phyloP scores from a whole-genome alignment of 2,113 vertebrate genomes.

The Psophia crepitans region DNA sequence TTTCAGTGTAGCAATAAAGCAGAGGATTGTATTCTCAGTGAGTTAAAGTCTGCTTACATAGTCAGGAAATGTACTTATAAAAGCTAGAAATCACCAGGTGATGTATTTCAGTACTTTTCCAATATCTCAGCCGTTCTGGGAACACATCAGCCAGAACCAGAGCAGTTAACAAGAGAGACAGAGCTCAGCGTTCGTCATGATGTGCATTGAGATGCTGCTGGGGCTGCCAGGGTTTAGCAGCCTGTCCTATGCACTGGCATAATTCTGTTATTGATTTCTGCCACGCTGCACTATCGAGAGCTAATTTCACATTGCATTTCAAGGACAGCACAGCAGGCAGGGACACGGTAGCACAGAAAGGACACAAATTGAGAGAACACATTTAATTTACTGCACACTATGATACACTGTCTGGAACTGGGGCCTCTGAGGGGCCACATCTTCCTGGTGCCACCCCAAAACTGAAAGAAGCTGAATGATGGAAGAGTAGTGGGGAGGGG shows the following conservation, averaged over 20 bases:
- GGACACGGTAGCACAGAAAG: not conserved
- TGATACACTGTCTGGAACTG: not conserved
- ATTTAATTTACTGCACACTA: not conserved
- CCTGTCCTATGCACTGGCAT: not conserved
- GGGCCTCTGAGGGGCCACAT: not conserved
- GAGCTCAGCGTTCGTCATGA: not conserved
- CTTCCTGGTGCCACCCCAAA: not conserved
- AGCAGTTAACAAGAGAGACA: not conserved
- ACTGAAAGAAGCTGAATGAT: not conserved
- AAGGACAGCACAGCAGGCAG: conserved; percentile 6
- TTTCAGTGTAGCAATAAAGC: not conserved
- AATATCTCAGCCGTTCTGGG: not conserved
- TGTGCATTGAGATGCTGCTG: not conserved
- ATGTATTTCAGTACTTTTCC: conserved; percentile 20
- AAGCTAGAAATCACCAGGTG: conserved; percentile 15
- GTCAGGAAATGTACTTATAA: conserved; percentile 16
- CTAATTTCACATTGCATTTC: conserved; percentile 45
- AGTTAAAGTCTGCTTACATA: conserved; percentile 3
- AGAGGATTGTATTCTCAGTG: not conserved
- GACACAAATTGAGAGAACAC: not conserved
- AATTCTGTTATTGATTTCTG: conserved; percentile 61
- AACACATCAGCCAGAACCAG: not conserved
- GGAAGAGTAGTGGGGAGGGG: not conserved
- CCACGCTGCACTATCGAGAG: not conserved
- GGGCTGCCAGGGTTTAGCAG: not conserved